Percentiles rank a stretch among this genome's conserved stretches.
Conservation (phyloP, 2,797 vertebrate species). For the Rhynchotus rufescens region DNA sequence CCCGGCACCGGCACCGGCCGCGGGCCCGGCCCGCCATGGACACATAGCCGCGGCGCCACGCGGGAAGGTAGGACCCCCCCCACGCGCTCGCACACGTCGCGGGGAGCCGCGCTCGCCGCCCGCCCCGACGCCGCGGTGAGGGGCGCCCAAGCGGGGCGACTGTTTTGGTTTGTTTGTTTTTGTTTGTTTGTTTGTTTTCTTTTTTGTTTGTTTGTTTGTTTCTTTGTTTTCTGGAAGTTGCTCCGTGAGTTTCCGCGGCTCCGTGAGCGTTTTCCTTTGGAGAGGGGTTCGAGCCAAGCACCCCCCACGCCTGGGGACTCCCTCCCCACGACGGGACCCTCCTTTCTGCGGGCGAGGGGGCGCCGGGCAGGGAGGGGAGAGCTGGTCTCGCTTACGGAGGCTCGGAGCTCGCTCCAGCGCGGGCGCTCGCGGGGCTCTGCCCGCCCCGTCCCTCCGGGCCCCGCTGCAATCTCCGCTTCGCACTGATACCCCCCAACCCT, state of each 20-base stretch:
- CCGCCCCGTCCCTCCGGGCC: constrained; percentile 7
- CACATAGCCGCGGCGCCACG: constrained; percentile 11
- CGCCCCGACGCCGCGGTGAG: background rate
- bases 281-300: background rate
- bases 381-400: constrained; percentile 56
- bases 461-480: background rate
- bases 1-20: background rate
- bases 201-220: too few relatives aligned
- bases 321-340: background rate
- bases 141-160: background rate
- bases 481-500: background rate
- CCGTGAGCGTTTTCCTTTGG: background rate
- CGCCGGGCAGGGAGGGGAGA: constrained; percentile 22
- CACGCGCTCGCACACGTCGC: too few relatives aligned
- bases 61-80: constrained; percentile 33
- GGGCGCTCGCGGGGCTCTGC: background rate
- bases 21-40: constrained; percentile 42
- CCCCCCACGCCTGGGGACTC: background rate
- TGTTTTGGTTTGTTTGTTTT: too few relatives aligned
- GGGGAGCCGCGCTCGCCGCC: background rate
- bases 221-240: background rate
- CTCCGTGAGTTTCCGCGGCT: too few relatives aligned
- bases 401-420: constrained; percentile 38
- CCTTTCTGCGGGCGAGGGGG: constrained; percentile 43
- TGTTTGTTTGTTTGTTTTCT: too few relatives aligned